Evolutionary conservation across 2,113 vertebrate species (phyloP).

Genomic region (Oreochromis spilurus): DNA sequence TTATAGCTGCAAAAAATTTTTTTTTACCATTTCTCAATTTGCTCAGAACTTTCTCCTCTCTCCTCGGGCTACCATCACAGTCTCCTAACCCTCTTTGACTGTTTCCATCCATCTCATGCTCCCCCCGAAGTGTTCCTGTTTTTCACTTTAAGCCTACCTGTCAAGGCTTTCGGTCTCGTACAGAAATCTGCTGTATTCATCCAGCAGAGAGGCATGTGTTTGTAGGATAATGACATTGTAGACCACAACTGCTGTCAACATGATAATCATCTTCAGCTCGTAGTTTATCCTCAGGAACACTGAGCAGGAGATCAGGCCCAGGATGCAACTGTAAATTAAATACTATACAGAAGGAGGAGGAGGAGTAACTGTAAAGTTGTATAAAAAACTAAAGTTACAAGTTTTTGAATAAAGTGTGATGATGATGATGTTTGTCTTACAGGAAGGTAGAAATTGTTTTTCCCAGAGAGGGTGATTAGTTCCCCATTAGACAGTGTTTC

Average conservation of each 20-base stretch:
- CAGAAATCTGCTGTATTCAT: conserved; percentile 88
- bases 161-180: conserved; percentile 80
- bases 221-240: conserved; percentile 93
- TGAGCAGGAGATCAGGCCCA: conserved; percentile 93
- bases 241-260: conserved; percentile 85
- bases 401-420: background rate
- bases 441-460: conserved; percentile 90
- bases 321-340: conserved; percentile 96
- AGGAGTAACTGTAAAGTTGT: background rate
- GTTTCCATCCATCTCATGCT: background rate
- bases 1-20: background rate
- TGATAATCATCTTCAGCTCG: conserved; percentile 94
- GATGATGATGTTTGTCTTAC: conserved; percentile 52
- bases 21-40: background rate
- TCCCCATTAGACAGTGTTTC: conserved; percentile 74
- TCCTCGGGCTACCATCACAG: background rate
- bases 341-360: conserved; percentile 74
- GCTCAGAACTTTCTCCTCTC: background rate
- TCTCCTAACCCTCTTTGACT: background rate
- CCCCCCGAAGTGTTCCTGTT: background rate
- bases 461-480: conserved; percentile 72
- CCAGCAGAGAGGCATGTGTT: conserved; percentile 84
- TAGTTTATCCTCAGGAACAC: conserved; percentile 97
- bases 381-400: background rate
- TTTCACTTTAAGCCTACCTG: conserved; percentile 71